Percentiles rank a stretch among this genome's conserved stretches.
These are phyloP conservation scores for Cantharis nigra DNA, from an alignment of 2,888 invertebrate species.

Conservation along the genomic window DNA sequence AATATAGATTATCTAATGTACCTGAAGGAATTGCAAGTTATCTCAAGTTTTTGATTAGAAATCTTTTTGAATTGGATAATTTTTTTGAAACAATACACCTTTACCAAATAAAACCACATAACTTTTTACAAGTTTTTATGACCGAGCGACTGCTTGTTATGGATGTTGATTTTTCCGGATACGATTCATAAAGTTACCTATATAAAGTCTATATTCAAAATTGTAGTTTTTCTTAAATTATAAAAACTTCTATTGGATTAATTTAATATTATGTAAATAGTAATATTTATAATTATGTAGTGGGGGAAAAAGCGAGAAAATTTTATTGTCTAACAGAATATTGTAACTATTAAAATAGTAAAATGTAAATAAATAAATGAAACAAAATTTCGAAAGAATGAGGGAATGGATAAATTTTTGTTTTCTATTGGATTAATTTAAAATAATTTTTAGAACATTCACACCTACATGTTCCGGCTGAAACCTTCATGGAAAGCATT, in stretches of 20 bases:
- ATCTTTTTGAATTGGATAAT: not conserved
- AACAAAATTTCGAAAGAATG: not conserved
- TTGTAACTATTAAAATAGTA: not conserved
- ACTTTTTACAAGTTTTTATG: not conserved
- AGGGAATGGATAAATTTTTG: not conserved
- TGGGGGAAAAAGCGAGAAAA: not conserved
- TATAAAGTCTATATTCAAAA: not conserved
- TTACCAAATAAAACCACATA: not conserved
- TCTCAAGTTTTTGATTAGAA: not conserved
- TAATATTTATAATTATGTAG: no score
- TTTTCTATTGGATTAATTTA: slow-evolving; percentile 17
- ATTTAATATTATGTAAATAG: no score
- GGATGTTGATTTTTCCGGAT: not conserved
- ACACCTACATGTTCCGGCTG: slow-evolving; percentile 29
- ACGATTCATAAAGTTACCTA: not conserved
- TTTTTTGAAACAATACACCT: not conserved
- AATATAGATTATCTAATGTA: not conserved
- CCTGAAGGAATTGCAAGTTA: not conserved
- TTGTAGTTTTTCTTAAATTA: not conserved
- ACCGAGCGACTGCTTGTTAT: not conserved
- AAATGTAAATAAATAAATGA: not conserved
- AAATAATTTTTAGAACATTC: slow-evolving; percentile 27
- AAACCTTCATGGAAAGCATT: slow-evolving; percentile 30
- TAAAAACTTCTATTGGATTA: not conserved
- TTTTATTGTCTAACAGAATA: not conserved